Evolutionary conservation across 2,113 vertebrate species (phyloP), one percentile per base, ranked within the genome.

Genomic region (Saccopteryx bilineata): DNA sequence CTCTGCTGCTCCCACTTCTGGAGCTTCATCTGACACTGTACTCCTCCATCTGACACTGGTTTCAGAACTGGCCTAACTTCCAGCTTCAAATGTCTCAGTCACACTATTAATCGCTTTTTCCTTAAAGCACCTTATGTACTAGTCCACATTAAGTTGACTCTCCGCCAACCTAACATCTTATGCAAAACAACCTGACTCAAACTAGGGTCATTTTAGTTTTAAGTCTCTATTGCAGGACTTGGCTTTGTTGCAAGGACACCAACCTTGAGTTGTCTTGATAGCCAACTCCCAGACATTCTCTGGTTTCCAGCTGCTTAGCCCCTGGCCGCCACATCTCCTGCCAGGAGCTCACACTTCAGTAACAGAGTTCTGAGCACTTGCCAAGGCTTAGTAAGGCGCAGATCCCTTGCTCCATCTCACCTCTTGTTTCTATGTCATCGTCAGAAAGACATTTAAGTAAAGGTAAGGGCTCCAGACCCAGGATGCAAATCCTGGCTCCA

Each of bases 11-110:
- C 9, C 1, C 52, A 52, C 9, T 18, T 28, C 52, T 24, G 33
- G 7, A 56, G 46, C 46, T 24, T 9, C 15, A 10, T n/a, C n/a
- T n/a, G n/a, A n/a, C n/a, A n/a, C n/a, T 26, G 26, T 7, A 3
- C 7, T 15, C 23, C 33, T 60, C 78, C 46, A 24, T 17, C 6
- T 7, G 10, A n/a, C 21, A 4, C 5, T 28, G 6, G 18, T 5
- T 52, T 10, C 12, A 56, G 31, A 48, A 19, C 9, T 0, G 0
- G 28, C 18, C 39, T 58, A 10, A 0, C 3, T 39, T 82, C 46
- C 50, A 24, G 78, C 26, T 48, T 52, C 65, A 2, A 17, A 13
- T 4, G 9, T 46, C 75, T 5, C 0, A 8, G 23, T 26, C 21
- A n/a, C 23, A 11, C 52, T 56, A 9, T 8, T 6, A 15, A 7